Evolutionary conservation across 1,140 invertebrate genomes (phyloP), one percentile per base, ranked within the genome.

Genomic region (Acromyrmex heyeri): DNA sequence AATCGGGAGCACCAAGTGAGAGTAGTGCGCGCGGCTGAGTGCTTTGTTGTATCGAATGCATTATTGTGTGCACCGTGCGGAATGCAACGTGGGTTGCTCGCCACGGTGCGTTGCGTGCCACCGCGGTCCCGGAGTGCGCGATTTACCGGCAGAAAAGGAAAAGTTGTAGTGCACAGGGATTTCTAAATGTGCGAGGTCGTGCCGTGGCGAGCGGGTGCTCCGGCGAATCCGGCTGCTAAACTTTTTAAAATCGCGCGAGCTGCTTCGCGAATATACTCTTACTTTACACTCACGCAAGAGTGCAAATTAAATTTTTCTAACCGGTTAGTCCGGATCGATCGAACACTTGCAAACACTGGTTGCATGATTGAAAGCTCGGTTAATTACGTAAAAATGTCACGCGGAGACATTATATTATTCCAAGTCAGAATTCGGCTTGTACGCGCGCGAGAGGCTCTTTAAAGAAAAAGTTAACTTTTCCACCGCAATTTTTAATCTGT

Each of bases 171-270:
- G 59, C 57, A 57, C 53, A 70, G 55, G 65, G 73, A 83, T 89
- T 87, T 89, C 79, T 75, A 83, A 86, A 77, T 75, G 50, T 21
- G 50, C 77, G 65, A 89, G 88, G 88, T 83, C 50, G 59, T 14
- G 27, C 27, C 27, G 57, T n/a, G 85, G 55, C 21, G 70, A 86
- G 69, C 79, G 53, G 55, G 24, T 48, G 53, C 55, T 61, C 44
- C 61, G 55, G 14, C 61, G 61, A 67, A 53, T 53, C 61, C 76
- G 44, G 48, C 14, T 48, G 48, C 2, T 7, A 10, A 18, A 12
- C 30, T 24, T 8, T 75, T 83, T 12, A 73, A 73, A 72, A 75
- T 75, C 69, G 44, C 38, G 38, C 38, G 38, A 8, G 38, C 67
- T n/a, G 64, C 64, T 67, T 67, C 64, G 2, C 38, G 65, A n/a